Percentiles rank a stretch among this genome's conserved stretches.
phyloP scores from a whole-genome alignment of 2,113 vertebrate genomes.

The Poecilia latipinna region DNA sequence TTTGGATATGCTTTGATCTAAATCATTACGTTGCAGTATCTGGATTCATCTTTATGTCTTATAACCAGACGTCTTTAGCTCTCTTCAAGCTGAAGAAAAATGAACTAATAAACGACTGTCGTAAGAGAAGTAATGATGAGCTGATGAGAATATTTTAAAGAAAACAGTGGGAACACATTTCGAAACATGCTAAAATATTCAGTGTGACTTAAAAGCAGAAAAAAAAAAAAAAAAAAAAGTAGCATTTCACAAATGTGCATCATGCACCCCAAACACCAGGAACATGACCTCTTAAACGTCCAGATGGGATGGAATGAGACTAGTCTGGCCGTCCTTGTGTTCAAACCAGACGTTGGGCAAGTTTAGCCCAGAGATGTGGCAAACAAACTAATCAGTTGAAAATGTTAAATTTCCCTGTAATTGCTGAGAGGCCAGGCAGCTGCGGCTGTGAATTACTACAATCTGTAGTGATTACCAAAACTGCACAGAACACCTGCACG shows the following conservation, averaged over 20 bases:
- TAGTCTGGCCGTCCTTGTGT: background rate
- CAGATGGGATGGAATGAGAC: background rate
- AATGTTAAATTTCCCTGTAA: background rate
- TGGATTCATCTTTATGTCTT: background rate
- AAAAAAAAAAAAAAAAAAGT: background rate
- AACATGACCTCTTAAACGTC: background rate
- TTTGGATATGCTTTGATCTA: background rate
- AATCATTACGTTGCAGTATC: background rate
- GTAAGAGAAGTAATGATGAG: background rate
- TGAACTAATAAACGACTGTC: no score
- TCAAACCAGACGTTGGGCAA: background rate
- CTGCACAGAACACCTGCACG: background rate
- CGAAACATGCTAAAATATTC: background rate
- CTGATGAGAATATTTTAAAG: background rate
- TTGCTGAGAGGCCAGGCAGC: background rate
- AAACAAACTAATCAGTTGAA: background rate
- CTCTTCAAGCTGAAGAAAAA: no score
- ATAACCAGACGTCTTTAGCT: background rate
- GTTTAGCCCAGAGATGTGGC: background rate
- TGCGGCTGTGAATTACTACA: constrained; percentile 3
- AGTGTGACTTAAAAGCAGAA: background rate
- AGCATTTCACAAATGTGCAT: background rate
- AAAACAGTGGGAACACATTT: background rate
- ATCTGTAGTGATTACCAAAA: background rate
- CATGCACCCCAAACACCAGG: background rate